phyloP scores from a whole-genome alignment of 2,888 invertebrate species.

The Chymomyza caudatula region DNA sequence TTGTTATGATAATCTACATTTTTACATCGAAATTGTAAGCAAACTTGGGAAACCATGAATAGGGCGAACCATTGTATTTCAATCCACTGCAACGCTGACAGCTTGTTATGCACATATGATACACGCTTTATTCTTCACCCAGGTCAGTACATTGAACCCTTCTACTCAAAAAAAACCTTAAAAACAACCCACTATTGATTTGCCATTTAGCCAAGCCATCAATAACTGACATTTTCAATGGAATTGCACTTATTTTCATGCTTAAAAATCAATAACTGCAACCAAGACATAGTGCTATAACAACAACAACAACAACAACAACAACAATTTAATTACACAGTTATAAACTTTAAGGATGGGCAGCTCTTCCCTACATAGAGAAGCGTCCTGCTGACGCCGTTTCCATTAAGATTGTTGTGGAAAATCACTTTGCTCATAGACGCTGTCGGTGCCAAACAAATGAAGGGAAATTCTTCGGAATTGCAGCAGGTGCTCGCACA shows the following conservation, averaged over 20 bases:
- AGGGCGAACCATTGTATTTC: not conserved
- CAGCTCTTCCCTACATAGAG: not conserved
- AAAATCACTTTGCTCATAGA: not conserved
- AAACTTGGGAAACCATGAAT: too few relatives aligned
- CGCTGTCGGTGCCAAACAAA: not conserved
- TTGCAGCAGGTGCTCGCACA: not conserved
- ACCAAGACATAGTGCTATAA: not conserved
- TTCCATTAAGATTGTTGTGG: not conserved
- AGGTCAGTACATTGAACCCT: not conserved
- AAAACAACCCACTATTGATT: not conserved
- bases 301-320: not conserved
- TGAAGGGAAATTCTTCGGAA: not conserved
- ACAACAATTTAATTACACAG: not conserved
- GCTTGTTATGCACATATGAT: not conserved
- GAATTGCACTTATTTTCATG: not conserved
- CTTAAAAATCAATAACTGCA: conserved; percentile 1
- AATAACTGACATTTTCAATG: not conserved
- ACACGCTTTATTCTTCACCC: not conserved
- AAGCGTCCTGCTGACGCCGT: not conserved
- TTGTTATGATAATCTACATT: too few relatives aligned
- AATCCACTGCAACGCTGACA: not conserved
- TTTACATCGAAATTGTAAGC: too few relatives aligned
- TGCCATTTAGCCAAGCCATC: not conserved
- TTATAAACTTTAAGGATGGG: not conserved
- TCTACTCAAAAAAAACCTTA: not conserved